These are phyloP conservation scores for Atta texana DNA, from an alignment of 1,140 invertebrate genomes.

Conservation along the genomic window DNA sequence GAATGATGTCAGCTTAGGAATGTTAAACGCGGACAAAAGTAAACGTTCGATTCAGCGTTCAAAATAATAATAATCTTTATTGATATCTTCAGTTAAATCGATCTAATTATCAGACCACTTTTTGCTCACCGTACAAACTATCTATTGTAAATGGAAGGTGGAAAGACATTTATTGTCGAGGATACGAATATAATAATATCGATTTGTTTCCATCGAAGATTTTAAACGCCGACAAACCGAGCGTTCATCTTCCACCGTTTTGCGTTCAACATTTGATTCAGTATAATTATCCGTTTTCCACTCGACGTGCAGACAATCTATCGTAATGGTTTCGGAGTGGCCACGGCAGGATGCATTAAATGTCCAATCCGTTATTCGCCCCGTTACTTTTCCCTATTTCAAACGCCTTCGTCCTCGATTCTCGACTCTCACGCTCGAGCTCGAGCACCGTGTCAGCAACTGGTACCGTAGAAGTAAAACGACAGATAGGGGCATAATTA, in stretches of 20 bases:
- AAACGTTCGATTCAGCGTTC: too few relatives aligned
- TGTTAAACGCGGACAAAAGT: too few relatives aligned
- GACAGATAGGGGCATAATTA: neutral
- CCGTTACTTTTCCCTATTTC: slow-evolving; percentile 78
- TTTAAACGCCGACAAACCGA: neutral
- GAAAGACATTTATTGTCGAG: neutral
- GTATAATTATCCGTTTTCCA: neutral
- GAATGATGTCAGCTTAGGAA: too few relatives aligned
- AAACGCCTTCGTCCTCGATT: slow-evolving; percentile 73
- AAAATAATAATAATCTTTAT: too few relatives aligned
- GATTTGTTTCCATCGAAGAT: neutral
- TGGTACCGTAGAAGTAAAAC: neutral
- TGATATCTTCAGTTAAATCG: too few relatives aligned
- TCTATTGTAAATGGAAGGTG: neutral
- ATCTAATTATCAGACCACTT: too few relatives aligned
- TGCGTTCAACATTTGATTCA: neutral
- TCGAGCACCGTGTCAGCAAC: neutral
- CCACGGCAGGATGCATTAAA: slow-evolving; percentile 72
- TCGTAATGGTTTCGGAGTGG: slow-evolving; percentile 26
- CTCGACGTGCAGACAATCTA: neutral
- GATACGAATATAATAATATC: too few relatives aligned
- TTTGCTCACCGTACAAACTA: too few relatives aligned
- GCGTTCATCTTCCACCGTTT: neutral
- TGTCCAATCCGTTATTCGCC: slow-evolving; percentile 75
- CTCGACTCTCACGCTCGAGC: slow-evolving; percentile 59